Evolutionary conservation across 2,113 vertebrate genomes (phyloP), one percentile per base, ranked within the genome.

Genomic region (Pygoscelis adeliae): DNA sequence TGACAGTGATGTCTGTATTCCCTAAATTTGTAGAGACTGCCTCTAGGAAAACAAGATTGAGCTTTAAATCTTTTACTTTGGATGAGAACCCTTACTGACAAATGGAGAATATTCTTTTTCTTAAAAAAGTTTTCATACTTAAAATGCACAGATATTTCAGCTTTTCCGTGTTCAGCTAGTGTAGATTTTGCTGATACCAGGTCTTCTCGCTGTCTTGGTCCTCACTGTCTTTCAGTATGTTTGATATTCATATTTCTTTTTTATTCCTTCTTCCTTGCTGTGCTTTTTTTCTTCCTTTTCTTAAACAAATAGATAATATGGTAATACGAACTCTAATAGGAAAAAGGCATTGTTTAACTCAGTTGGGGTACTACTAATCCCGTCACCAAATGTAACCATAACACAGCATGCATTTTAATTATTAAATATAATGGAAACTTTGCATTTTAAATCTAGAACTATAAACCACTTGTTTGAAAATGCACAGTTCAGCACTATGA

Each of bases 341-440:
- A 95, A 94, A 93, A 93, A 97, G 89, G 92, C 49, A 55, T 94
- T 97, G 95, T 97, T 97, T 91, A 94, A 86, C 92, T 90, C 92
- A 70, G 89, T 93, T 97, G 92, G 96, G 78, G 87, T 91, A 96
- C 82, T 66, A 92, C 88, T 96, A 89, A 94, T 97, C 80, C 96
- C 97, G 90, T 96, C 96, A 92, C 96, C 97, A 97, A 92, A 96
- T 95, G 94, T 95, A 97, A 95, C 95, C 86, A 83, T 93, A 96
- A 96, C 93, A 79, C 95, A 96, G 96, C 89, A 69, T 95, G 91
- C 69, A 62, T 97, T 96, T 95, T 97, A 96, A 94, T 96, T 98
- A 88, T 97, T 97, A 95, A 98, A 79, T 94, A 76, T 93, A 94
- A 96, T 91, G 82, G 80, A 97, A 96, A 95, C 56, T 93, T 94